phyloP scores from a whole-genome alignment of 2,113 vertebrate genomes.

The Lepisosteus osseus region DNA sequence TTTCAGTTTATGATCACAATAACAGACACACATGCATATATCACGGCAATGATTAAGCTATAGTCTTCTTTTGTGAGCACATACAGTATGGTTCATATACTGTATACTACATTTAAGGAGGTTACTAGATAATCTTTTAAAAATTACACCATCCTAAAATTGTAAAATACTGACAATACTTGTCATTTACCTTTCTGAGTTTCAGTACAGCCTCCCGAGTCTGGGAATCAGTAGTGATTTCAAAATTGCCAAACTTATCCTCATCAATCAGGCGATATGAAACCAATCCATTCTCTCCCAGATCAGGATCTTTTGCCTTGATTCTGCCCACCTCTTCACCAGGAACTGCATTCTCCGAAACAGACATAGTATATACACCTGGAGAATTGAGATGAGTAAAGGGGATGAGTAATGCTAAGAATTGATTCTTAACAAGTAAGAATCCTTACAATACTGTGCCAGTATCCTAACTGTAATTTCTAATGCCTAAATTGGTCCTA shows the following conservation, averaged over 20 bases:
- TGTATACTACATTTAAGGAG: no score
- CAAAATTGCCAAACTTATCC: slow-evolving; percentile 82
- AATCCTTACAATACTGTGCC: no score
- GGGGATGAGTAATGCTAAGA: neutral
- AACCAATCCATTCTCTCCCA: slow-evolving; percentile 89
- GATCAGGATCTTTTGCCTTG: slow-evolving; percentile 92
- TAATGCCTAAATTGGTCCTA: no score
- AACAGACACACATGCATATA: neutral
- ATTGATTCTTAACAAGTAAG: no score
- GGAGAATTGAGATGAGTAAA: slow-evolving; percentile 1
- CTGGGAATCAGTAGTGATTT: slow-evolving; percentile 87
- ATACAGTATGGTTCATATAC: no score
- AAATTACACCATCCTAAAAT: no score
- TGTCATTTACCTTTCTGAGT: slow-evolving; percentile 83
- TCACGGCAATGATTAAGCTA: neutral
- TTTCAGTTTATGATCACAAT: neutral
- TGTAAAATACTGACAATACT: neutral
- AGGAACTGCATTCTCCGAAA: slow-evolving; percentile 82
- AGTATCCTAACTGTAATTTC: no score
- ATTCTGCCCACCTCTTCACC: slow-evolving; percentile 91
- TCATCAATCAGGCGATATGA: slow-evolving; percentile 87
- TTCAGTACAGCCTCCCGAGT: slow-evolving; percentile 93
- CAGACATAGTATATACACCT: slow-evolving; percentile 93
- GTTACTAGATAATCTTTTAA: no score
- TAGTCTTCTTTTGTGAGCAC: neutral